Conservation (phyloP, 1,140 invertebrate species). For the Panagrolaimus sp. region DNA sequence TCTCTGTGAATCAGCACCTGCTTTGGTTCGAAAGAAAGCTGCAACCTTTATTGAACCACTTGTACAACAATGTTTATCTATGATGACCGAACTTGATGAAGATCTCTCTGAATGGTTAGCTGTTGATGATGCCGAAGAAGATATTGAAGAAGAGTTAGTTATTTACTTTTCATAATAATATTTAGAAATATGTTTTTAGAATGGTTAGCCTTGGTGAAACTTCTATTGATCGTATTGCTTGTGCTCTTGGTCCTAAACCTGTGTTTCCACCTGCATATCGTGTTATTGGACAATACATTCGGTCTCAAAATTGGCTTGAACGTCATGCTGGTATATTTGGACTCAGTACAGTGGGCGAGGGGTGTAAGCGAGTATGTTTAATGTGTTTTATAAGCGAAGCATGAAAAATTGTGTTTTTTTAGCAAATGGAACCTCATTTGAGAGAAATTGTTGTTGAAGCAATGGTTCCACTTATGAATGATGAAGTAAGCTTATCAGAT, state of each 20-base stretch:
- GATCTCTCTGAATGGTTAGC: constrained; percentile 76
- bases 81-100: constrained; percentile 96
- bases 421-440: constrained; percentile 80
- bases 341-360: constrained; percentile 93
- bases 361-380: constrained; percentile 90
- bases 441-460: constrained; percentile 78
- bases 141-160: constrained; percentile 72
- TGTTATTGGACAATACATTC: constrained; percentile 10
- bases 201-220: constrained; percentile 92
- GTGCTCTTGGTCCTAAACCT: constrained; percentile 87
- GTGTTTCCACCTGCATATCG: constrained; percentile 79
- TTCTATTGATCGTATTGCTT: constrained; percentile 87
- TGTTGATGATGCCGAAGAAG: constrained; percentile 71
- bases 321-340: constrained; percentile 95
- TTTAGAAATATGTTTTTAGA: constrained; percentile 63
- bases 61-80: constrained; percentile 76
- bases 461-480: constrained; percentile 78
- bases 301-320: constrained; percentile 64
- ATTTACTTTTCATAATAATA: constrained; percentile 6
- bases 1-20: constrained; percentile 83
- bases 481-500: constrained; percentile 65
- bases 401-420: constrained; percentile 28
- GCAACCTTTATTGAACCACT: constrained; percentile 62
- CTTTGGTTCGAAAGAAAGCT: constrained; percentile 84
- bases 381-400: constrained; percentile 63